Evolutionary conservation across 2,888 invertebrate genomes (phyloP), one percentile per base, ranked within the genome.

Genomic region (Eudiplozoon nipponicum): DNA sequence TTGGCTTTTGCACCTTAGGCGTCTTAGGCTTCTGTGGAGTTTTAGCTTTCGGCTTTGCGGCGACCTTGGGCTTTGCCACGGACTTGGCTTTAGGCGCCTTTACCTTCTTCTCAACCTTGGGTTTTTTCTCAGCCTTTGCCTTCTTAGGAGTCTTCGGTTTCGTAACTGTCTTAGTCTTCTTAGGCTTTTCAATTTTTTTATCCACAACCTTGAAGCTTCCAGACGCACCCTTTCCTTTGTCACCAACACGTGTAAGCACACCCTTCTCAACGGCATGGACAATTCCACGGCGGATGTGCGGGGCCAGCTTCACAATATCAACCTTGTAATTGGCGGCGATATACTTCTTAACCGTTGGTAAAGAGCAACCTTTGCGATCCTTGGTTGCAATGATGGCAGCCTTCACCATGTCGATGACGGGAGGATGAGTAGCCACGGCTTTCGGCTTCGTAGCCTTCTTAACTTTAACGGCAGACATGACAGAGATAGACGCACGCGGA

Each of bases 291-390:
- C 63, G 66, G 48, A 70, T 68, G 54, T 63, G 67, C 2, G 62
- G 62, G 1, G 65, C 60, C 34, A 65, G 50, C 48, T 67, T 68
- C 43, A 65, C 65, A 1, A 61, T 59, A 49, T 68, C 68, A 3
- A 67, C 59, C 43, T 65, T 65, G 61, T 68, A 68, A 41, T 62
- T 65, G 19, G 61, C 56, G 7, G 61, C 54, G 36, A 70, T 63
- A 52, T 66, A 69, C 50, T 70, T 70, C 51, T 68, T 69, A 51
- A 70, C 68, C 2, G 66, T 66, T 34, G 53, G 51, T 2, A 57
- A 48, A 1, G 68, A 68, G 1, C 67, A 68, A 21, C 70, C 70
- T 38, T 63, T 63, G 21, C 65, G 61, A 48, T 57, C 56, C 39
- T 51, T 51, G 34, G 55, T 43, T 3, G 40, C 45, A 11, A 42